These are phyloP conservation scores for Acanthosepion pharaonis DNA, from an alignment of 2,888 invertebrate species.

Conservation along the genomic window DNA sequence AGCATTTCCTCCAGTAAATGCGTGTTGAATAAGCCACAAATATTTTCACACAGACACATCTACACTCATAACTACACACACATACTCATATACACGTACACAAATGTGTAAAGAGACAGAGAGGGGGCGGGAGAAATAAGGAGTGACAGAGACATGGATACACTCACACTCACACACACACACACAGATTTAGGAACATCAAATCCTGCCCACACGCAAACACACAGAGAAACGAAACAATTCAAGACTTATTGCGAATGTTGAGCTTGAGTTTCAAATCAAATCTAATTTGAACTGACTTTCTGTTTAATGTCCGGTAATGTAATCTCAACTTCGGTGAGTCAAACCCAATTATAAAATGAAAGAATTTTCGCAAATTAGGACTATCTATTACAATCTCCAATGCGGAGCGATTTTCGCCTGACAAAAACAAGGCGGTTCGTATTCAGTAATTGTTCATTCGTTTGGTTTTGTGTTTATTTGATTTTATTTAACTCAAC, in stretches of 20 bases:
- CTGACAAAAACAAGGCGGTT: not conserved
- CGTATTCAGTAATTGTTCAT: not conserved
- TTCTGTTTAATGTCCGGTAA: not conserved
- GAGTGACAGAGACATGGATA: not conserved
- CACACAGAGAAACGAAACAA: not conserved
- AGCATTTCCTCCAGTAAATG: no score
- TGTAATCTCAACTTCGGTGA: not conserved
- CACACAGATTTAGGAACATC: not conserved
- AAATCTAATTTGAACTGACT: conserved; percentile 9
- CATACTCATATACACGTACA: not conserved
- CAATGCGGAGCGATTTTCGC: not conserved
- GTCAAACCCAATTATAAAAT: not conserved
- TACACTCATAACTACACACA: not conserved
- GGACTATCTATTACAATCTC: conserved; percentile 14
- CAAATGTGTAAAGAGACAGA: not conserved
- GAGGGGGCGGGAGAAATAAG: not conserved
- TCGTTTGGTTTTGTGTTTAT: not conserved
- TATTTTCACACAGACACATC: no score
- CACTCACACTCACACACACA: not conserved
- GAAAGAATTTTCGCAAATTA: not conserved
- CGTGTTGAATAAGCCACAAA: no score
- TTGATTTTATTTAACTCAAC: not conserved
- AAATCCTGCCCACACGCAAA: not conserved
- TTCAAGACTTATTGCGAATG: not conserved
- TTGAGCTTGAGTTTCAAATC: not conserved